Evolutionary conservation across 2,888 invertebrate species (phyloP).

Genomic region (Chorisops tibialis): DNA sequence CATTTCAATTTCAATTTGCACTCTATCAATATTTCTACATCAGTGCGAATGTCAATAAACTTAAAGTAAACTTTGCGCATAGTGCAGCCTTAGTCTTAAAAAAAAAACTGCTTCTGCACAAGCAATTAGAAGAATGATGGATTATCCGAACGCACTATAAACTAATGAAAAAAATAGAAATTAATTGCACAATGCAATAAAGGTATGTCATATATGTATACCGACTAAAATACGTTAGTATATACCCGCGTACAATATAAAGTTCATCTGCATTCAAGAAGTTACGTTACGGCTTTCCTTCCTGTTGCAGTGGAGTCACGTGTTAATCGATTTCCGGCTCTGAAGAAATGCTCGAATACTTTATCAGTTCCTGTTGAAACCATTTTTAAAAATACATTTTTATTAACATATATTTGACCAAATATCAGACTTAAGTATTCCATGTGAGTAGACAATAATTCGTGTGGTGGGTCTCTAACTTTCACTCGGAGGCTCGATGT

Average conservation of each 20-base stretch:
- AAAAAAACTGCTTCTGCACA: conserved; percentile 9
- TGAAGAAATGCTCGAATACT: conserved; percentile 17
- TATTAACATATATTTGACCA: no score
- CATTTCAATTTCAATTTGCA: neutral
- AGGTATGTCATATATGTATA: no score
- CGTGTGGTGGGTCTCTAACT: no score
- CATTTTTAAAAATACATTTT: neutral
- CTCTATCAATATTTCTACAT: neutral
- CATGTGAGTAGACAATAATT: no score
- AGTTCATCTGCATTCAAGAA: conserved; percentile 21
- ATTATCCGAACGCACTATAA: no score
- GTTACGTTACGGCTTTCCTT: conserved; percentile 17
- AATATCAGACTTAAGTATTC: no score
- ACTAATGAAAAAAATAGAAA: no score
- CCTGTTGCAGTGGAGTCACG: conserved; percentile 19
- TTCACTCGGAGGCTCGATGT: no score
- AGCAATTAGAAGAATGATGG: neutral
- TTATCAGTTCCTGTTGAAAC: conserved; percentile 20
- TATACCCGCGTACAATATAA: no score
- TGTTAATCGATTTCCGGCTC: conserved; percentile 19
- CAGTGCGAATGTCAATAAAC: conserved; percentile 12
- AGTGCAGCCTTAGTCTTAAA: neutral
- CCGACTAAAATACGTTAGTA: no score
- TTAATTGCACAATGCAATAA: no score
- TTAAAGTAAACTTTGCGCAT: neutral